These are phyloP conservation scores for Hofmannophila pseudospretella DNA, from an alignment of 2,888 invertebrate genomes.

Conservation along the genomic window DNA sequence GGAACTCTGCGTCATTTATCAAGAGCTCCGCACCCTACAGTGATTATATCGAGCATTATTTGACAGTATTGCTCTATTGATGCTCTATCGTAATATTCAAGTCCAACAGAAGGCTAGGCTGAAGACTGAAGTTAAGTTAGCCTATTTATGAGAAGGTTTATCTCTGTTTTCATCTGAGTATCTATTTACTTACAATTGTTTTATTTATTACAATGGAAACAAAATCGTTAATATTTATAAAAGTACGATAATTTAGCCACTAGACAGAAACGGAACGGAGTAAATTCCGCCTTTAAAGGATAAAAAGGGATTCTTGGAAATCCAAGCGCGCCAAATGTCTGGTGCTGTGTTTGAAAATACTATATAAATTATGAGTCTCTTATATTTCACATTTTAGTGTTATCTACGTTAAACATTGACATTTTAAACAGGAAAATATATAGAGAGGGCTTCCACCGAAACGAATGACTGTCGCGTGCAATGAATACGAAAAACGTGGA, in stretches of 20 bases:
- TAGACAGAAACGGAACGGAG: too few species aligned
- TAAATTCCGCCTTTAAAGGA: background rate
- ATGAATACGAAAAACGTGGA: slow-evolving; percentile 35
- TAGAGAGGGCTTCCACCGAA: slow-evolving; percentile 26
- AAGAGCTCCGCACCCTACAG: slow-evolving; percentile 22
- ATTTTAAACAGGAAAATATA: slow-evolving; percentile 34
- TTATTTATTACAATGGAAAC: too few species aligned
- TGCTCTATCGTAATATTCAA: too few species aligned
- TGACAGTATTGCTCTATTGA: too few species aligned
- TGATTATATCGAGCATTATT: slow-evolving; percentile 19
- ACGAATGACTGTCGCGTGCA: slow-evolving; percentile 40
- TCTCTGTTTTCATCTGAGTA: too few species aligned
- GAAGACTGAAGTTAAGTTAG: too few species aligned
- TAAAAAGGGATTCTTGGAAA: background rate
- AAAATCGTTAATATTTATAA: too few species aligned
- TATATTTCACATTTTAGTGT: slow-evolving; percentile 6
- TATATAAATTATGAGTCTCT: background rate
- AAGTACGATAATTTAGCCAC: too few species aligned
- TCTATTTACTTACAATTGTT: too few species aligned
- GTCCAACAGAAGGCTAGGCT: too few species aligned
- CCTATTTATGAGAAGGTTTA: too few species aligned
- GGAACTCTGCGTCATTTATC: slow-evolving; percentile 52
- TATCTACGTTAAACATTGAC: slow-evolving; percentile 22
- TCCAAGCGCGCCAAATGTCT: background rate
- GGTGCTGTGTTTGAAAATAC: background rate